Conservation (phyloP, 2,113 vertebrate species). For the Perccottus glenii region DNA sequence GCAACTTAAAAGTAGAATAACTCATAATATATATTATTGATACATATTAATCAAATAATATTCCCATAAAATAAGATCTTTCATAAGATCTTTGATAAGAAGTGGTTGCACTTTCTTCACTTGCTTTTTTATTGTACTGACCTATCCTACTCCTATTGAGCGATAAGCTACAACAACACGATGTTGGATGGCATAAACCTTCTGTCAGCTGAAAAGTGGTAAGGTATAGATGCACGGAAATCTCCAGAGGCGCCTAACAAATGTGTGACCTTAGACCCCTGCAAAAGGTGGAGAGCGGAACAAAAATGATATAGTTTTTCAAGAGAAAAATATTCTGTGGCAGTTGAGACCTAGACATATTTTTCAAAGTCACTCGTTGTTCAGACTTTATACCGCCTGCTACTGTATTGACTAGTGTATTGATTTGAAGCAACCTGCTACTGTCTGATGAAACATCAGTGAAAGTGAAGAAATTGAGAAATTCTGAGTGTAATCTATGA, state of each 20-base stretch:
- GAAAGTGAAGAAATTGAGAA: slow-evolving; percentile 56
- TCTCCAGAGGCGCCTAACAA: slow-evolving; percentile 54
- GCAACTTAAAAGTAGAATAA: neutral
- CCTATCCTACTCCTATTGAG: slow-evolving; percentile 54
- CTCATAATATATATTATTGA: neutral
- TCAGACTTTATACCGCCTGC: slow-evolving; percentile 51
- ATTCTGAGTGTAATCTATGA: slow-evolving; percentile 51
- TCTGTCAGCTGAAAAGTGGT: slow-evolving; percentile 52
- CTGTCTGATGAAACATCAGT: slow-evolving; percentile 65
- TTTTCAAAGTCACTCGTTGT: slow-evolving; percentile 71
- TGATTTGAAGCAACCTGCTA: slow-evolving; percentile 60
- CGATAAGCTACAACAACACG: slow-evolving; percentile 46
- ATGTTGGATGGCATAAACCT: slow-evolving; percentile 67
- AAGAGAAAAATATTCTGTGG: slow-evolving; percentile 34
- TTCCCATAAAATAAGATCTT: slow-evolving; percentile 41
- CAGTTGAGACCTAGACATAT: slow-evolving; percentile 60
- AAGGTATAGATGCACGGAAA: slow-evolving; percentile 40
- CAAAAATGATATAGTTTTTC: slow-evolving; percentile 55
- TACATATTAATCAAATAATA: slow-evolving; percentile 16
- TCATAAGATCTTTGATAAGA: too few species aligned
- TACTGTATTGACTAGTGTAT: slow-evolving; percentile 56
- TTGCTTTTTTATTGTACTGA: slow-evolving; percentile 48
- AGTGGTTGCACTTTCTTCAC: slow-evolving; percentile 41
- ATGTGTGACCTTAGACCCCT: slow-evolving; percentile 60
- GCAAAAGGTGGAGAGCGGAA: slow-evolving; percentile 45